Evolutionary conservation across 2,797 vertebrate species (phyloP), one percentile per base, ranked within the genome.

Genomic region (Microctenopoma lineatum): DNA sequence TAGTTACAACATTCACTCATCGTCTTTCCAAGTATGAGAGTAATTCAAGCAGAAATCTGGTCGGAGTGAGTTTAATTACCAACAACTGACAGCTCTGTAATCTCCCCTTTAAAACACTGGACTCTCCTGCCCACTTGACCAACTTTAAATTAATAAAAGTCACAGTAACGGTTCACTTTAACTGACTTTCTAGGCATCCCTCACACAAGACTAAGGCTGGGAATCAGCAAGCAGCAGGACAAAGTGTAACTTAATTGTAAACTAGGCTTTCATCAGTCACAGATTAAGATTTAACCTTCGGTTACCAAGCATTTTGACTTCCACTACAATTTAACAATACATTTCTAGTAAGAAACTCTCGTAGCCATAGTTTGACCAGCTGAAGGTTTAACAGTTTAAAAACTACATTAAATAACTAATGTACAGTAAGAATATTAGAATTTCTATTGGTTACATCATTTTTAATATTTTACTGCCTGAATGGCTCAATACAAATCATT

Each of bases 281-380:
- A 39, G 18, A 54, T 64, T 21, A 41, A 81, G 45, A 73, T 70
- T 54, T 46, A 71, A 67, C 61, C 58, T 69, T 75, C 51, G 64
- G 68, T 66, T 60, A 70, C 59, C 57, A 66, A 59, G 61, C 66
- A 62, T 77, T 70, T 59, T 2, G 51, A 65, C 59, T 74, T 47
- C 56, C 15, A 45, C 45, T 25, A 29, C 61, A 77, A 63, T 66
- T 66, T 52, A 25, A 44, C 25, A 41, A 15, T 73, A 69, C 75
- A 73, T 84, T 84, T 72, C 15, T 45, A 46, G 60, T 25, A n/a
- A 4, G 34, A 13, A 16, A 27, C 54, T 57, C 44, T 51, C 34
- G 56, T 36, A n/a, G 7, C 32, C 48, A 61, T 55, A 21, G 47
- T 38, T 0, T 16, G 11, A n/a, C 15, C 21, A 53, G 46, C 5